Base-by-base conservation (phyloP, 2,888 invertebrate species). In the Philonicus albiceps region DNA sequence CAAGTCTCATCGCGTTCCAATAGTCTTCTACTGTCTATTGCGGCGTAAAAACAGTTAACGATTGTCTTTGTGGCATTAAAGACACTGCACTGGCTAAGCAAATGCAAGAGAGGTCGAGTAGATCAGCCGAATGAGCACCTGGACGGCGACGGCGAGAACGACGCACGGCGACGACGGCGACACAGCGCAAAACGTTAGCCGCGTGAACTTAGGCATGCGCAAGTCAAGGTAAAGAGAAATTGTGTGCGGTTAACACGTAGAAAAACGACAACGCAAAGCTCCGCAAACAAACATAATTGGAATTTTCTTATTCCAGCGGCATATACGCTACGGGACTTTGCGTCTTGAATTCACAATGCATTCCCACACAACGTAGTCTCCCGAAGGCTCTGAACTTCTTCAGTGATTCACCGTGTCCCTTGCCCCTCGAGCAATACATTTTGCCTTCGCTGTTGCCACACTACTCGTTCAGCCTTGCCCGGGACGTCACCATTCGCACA, bases 281-380 rank as follows among this genome's bases (percentile, higher is more conserved):
- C 73, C 40, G 73, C 73, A 84, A 84, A 84, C 72, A 73, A 73
- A 84, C 27, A 49, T 81, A 83, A 83, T 83, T 83, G 64, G 30
- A 73, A 73, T 84, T 89, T 88, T 88, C 80, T 87, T 88, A 89
- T 88, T 87, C 88, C 88, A 76, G 78, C 40, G 55, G 87, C 88
- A 87, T 88, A 88, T 87, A 87, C 88, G 87, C 88, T 88, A 89
- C 88, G 88, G 88, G 88, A 88, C 87, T 88, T 88, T 88, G 88
- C 87, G 89, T 88, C 88, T 88, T 88, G 89, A 89, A 89, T 89
- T 87, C 87, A 87, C 89, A 89, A 89, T 89, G 87, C 88, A 88
- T 89, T 89, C 89, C 88, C 89, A 89, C 89, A 89, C 88, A 88
- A 53, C 80, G 43, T 78, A 78, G 74, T 73, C 84, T 78, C 78